Evolutionary conservation across 2,888 invertebrate species (phyloP).

Genomic region (Diabrotica balteata): DNA sequence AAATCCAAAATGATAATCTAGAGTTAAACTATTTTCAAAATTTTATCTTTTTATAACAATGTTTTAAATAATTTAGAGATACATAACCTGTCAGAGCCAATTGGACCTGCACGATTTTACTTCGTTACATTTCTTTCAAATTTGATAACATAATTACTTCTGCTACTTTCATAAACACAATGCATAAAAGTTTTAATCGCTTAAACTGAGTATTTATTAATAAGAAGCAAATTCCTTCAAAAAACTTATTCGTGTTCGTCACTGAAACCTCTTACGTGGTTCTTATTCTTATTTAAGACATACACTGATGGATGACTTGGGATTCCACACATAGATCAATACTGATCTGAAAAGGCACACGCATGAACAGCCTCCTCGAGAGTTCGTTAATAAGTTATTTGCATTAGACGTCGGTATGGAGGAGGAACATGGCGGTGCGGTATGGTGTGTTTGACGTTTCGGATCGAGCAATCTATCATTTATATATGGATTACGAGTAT

Average conservation of each 20-base stretch:
- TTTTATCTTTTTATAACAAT: too few species aligned
- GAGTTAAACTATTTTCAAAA: too few species aligned
- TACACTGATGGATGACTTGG: slow-evolving; percentile 28
- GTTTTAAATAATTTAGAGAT: too few species aligned
- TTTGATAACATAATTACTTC: too few species aligned
- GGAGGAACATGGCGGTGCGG: slow-evolving; percentile 10
- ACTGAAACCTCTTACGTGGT: slow-evolving; percentile 12
- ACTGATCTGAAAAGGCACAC: slow-evolving; percentile 27
- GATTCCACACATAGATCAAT: slow-evolving; percentile 26
- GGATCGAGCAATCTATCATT: slow-evolving; percentile 21
- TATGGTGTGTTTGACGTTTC: slow-evolving; percentile 12
- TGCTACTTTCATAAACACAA: too few species aligned
- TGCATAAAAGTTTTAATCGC: too few species aligned
- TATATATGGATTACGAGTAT: slow-evolving; percentile 19
- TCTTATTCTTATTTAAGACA: slow-evolving; percentile 24
- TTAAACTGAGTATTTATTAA: too few species aligned
- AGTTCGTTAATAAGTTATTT: slow-evolving; percentile 29
- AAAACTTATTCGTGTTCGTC: neutral
- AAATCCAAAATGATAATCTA: too few species aligned
- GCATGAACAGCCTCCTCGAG: slow-evolving; percentile 21
- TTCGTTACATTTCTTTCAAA: too few species aligned
- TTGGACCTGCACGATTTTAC: too few species aligned
- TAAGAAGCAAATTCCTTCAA: neutral
- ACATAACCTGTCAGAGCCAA: too few species aligned
- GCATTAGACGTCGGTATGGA: slow-evolving; percentile 22